Evolutionary conservation across 2,888 invertebrate genomes (phyloP).

Genomic region (Drosophila falleni): DNA sequence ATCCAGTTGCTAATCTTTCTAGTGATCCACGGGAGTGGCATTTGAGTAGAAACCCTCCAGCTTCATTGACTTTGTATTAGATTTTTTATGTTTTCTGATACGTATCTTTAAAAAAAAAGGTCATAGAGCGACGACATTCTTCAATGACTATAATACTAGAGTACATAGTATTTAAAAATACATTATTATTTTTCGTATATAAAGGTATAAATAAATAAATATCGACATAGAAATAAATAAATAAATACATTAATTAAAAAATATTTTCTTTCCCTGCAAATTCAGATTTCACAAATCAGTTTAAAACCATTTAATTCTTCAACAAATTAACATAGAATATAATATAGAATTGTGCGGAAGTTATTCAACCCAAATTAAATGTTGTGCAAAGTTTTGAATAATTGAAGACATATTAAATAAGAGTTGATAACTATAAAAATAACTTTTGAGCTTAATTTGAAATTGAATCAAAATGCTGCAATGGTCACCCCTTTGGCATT

Average conservation of each 20-base stretch:
- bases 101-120: neutral
- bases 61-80: slow-evolving; percentile 8
- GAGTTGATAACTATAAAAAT: no score
- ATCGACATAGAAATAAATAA: neutral
- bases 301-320: neutral
- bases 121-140: neutral
- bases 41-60: slow-evolving; percentile 9
- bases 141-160: neutral
- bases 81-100: slow-evolving; percentile 2
- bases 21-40: slow-evolving; percentile 33
- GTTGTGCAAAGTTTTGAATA: neutral
- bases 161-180: neutral
- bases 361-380: neutral
- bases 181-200: neutral
- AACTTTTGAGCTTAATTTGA: no score
- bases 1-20: slow-evolving; percentile 36
- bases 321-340: neutral
- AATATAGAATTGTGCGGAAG: neutral
- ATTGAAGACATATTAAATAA: neutral
- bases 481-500: slow-evolving; percentile 51
- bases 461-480: slow-evolving; percentile 4
- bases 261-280: no score
- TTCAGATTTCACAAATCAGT: neutral
- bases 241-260: neutral
- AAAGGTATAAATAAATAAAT: neutral